A percentile compares a stretch with the other conserved stretches of the same genome.
Evolutionary conservation across 2,113 vertebrate species (phyloP).

Genomic region (Ivindomyrus marchei): DNA sequence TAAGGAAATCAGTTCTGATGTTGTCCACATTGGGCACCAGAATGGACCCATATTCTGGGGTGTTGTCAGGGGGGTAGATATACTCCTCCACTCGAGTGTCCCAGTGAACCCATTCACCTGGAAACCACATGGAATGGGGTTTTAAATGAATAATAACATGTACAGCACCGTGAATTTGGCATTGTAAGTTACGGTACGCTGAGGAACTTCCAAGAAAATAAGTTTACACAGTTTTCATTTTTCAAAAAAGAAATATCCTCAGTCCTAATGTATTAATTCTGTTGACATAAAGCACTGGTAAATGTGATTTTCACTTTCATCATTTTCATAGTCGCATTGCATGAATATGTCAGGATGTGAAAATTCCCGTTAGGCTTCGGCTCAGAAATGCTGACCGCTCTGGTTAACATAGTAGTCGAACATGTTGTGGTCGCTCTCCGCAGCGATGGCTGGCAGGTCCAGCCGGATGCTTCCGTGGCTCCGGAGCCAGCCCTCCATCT

Average conservation of each 20-base stretch:
- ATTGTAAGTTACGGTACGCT: background rate
- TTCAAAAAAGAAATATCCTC: background rate
- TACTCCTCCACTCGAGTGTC: constrained; percentile 72
- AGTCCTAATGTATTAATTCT: background rate
- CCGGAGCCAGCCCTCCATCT: constrained; percentile 80
- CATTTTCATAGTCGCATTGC: background rate
- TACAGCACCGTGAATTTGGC: background rate
- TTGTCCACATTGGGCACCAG: constrained; percentile 94
- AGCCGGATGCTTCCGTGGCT: constrained; percentile 50
- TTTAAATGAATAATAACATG: background rate
- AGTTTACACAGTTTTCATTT: background rate
- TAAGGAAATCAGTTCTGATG: constrained; percentile 84
- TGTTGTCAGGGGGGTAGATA: constrained; percentile 69
- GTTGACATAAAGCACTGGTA: background rate
- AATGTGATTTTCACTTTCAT: background rate
- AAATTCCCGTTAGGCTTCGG: background rate
- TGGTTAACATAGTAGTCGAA: constrained; percentile 81
- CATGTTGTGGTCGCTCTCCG: constrained; percentile 66
- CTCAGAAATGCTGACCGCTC: constrained; percentile 62
- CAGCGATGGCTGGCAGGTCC: constrained; percentile 65
- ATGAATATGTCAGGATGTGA: background rate
- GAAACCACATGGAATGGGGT: background rate
- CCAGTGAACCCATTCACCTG: constrained; percentile 90
- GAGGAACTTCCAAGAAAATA: background rate
- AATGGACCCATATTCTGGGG: constrained; percentile 81